A percentile compares a stretch with the other conserved stretches of the same genome.
phyloP scores from a whole-genome alignment of 1,140 invertebrate genomes.

The Bombus consobrinus region DNA sequence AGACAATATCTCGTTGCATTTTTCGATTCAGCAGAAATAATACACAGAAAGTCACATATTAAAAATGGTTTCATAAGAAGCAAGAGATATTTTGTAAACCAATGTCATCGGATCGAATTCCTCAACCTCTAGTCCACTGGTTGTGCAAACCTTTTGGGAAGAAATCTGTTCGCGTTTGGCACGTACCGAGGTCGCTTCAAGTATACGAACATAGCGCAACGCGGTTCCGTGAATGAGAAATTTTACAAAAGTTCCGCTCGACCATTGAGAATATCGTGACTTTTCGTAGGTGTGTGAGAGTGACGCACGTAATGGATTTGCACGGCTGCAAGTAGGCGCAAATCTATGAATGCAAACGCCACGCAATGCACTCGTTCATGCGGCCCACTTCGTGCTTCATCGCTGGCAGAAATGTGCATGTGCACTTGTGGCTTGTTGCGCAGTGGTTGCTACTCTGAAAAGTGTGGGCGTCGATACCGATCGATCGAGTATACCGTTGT shows the following conservation, averaged over 20 bases:
- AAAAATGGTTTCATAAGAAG: too few relatives aligned
- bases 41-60: too few relatives aligned
- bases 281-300: conserved; percentile 40
- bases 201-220: too few relatives aligned
- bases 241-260: not conserved
- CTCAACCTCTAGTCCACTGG: too few relatives aligned
- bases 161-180: too few relatives aligned
- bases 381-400: conserved; percentile 46
- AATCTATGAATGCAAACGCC: conserved; percentile 51
- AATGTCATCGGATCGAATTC: too few relatives aligned
- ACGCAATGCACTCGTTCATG: conserved; percentile 37
- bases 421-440: conserved; percentile 50
- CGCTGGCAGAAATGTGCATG: conserved; percentile 27
- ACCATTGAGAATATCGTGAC: not conserved
- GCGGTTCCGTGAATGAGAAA: not conserved
- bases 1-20: too few relatives aligned
- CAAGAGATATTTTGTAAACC: too few relatives aligned
- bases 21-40: too few relatives aligned
- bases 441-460: conserved; percentile 33
- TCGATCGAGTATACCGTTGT: conserved; percentile 41
- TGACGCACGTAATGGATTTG: conserved; percentile 14
- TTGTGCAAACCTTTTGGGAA: too few relatives aligned
- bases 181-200: too few relatives aligned
- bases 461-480: conserved; percentile 46
- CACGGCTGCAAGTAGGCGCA: conserved; percentile 35